A percentile compares a stretch with the other conserved stretches of the same genome.
Evolutionary conservation across 2,888 invertebrate species (phyloP).

Genomic region (Meloe dianella): DNA sequence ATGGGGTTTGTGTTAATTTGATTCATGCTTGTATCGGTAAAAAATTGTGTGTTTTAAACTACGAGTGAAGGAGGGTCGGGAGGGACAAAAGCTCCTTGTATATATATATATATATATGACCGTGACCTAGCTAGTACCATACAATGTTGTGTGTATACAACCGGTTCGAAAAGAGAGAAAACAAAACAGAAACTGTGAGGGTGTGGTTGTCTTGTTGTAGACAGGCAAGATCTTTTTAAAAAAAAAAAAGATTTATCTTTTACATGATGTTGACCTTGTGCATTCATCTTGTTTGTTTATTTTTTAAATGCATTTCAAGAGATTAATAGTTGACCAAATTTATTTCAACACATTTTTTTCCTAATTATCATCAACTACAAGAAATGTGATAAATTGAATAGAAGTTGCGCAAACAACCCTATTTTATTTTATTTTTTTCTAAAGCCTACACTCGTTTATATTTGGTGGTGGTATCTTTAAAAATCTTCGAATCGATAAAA

Average conservation of each 20-base stretch:
- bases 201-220: neutral
- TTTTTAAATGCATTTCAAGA: neutral
- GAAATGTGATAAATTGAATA: neutral
- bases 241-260: neutral
- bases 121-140: conserved; percentile 6
- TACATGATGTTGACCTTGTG: neutral
- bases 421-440: neutral
- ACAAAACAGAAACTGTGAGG: neutral
- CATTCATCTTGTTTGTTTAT: neutral
- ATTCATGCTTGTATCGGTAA: too few relatives aligned
- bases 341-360: neutral
- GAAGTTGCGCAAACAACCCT: conserved; percentile 12
- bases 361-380: neutral
- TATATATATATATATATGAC: too few relatives aligned
- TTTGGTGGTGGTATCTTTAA: neutral
- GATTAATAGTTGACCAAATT: neutral
- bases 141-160: neutral
- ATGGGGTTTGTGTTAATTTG: too few relatives aligned
- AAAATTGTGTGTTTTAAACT: neutral
- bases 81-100: neutral
- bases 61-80: neutral
- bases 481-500: neutral
- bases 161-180: neutral
- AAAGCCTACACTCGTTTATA: too few relatives aligned
- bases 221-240: neutral